Percentiles rank a stretch among this genome's conserved stretches.
These are phyloP conservation scores for Agrochola circellaris DNA, from an alignment of 2,888 invertebrate species.

Conservation along the genomic window DNA sequence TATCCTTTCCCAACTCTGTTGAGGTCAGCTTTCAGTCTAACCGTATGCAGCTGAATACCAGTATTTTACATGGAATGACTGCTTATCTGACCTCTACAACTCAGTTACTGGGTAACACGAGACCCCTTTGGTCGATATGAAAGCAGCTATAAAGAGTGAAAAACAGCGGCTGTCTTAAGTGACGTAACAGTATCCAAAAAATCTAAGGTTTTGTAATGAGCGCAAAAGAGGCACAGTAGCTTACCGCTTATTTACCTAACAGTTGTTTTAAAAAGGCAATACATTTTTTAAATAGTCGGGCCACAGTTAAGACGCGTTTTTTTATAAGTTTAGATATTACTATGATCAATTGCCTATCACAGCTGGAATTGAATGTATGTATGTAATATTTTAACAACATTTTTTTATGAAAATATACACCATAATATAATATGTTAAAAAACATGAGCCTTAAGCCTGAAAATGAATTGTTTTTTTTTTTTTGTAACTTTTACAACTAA, in stretches of 20 bases:
- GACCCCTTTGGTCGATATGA: too few species aligned
- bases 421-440: conserved; percentile 47
- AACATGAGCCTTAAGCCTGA: conserved; percentile 28
- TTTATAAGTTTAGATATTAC: conserved; percentile 42
- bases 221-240: conserved; percentile 43
- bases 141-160: too few species aligned
- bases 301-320: conserved; percentile 16
- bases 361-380: conserved; percentile 53
- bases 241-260: conserved; percentile 39
- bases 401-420: conserved; percentile 59
- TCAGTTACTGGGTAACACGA: too few species aligned
- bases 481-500: conserved; percentile 16
- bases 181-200: neutral
- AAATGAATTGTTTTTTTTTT: conserved; percentile 31
- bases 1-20: too few species aligned
- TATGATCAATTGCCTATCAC: conserved; percentile 39
- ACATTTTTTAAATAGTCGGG: conserved; percentile 24
- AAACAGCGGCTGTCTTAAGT: neutral
- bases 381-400: conserved; percentile 40
- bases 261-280: conserved; percentile 36
- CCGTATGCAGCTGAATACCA: too few species aligned
- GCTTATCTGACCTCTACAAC: too few species aligned
- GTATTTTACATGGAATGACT: too few species aligned
- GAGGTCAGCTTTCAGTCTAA: too few species aligned
- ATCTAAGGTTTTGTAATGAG: conserved; percentile 20